Percentiles rank a stretch among this genome's conserved stretches.
phyloP scores from a whole-genome alignment of 2,797 vertebrate species.

The Aphelocoma californica region DNA sequence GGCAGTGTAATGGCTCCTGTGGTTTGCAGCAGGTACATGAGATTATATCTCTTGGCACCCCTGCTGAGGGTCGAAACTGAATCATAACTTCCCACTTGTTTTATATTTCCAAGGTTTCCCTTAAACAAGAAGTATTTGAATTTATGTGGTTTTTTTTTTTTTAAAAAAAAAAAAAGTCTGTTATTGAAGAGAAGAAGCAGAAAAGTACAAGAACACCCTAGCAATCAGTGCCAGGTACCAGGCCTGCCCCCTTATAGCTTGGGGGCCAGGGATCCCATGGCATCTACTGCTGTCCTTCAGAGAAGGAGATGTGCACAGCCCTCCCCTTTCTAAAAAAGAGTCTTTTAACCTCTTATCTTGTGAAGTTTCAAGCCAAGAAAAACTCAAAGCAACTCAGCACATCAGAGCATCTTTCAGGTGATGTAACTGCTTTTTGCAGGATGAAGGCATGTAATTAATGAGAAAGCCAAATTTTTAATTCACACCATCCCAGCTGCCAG shows the following conservation, averaged over 20 bases:
- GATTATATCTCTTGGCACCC: not conserved
- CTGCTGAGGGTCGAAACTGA: not conserved
- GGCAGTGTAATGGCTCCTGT: not conserved
- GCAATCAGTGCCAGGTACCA: not conserved
- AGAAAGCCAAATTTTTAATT: not conserved
- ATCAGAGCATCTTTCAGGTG: not conserved
- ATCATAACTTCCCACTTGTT: not conserved
- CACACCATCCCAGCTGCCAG: too few relatives aligned
- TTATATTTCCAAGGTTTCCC: not conserved
- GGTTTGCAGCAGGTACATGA: rapidly evolving
- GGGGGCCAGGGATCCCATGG: rapidly evolving
- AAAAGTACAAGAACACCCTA: not conserved
- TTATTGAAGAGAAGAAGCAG: not conserved
- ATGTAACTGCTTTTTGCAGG: not conserved
- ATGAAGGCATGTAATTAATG: not conserved
- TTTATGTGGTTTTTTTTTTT: not conserved
- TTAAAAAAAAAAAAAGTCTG: not conserved
- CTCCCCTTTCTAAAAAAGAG: rapidly evolving
- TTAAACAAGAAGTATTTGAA: not conserved
- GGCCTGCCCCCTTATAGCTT: not conserved
- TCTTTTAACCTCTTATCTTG: not conserved
- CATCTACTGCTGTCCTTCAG: not conserved
- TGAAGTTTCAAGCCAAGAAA: not conserved
- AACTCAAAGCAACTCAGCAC: rapidly evolving
- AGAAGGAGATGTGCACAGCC: not conserved